phyloP scores from a whole-genome alignment of 2,113 vertebrate species.

The Gracilinanus agilis region DNA sequence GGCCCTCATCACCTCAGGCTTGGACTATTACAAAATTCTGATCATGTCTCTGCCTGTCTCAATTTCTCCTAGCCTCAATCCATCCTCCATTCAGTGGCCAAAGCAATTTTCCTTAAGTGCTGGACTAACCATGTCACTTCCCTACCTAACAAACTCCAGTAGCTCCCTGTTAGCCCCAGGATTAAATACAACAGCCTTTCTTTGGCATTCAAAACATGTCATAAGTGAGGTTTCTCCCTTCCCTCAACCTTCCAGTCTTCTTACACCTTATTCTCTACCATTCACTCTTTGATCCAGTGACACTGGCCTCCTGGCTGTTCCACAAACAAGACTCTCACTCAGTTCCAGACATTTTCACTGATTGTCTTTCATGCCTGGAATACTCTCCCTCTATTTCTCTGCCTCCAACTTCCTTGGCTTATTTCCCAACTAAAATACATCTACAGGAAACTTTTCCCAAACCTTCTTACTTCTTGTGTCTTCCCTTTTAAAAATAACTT shows the following conservation, averaged over 20 bases:
- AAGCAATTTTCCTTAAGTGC: background rate
- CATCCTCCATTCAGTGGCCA: background rate
- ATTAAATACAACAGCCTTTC: background rate
- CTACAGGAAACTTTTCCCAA: background rate
- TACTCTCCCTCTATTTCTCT: background rate
- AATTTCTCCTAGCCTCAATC: background rate
- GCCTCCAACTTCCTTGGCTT: background rate
- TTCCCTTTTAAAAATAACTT: background rate
- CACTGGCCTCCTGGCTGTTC: background rate
- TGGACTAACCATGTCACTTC: background rate
- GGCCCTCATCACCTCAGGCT: background rate
- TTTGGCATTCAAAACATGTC: background rate
- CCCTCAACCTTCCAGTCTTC: background rate
- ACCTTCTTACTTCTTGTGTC: background rate
- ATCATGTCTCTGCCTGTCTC: background rate
- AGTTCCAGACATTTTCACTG: background rate
- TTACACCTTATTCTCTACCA: background rate
- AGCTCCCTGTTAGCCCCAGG: background rate
- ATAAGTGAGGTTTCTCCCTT: background rate
- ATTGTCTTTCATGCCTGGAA: background rate
- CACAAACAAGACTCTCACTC: background rate
- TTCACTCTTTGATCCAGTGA: background rate
- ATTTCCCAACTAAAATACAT: background rate
- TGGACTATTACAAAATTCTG: background rate
- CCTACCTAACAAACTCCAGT: background rate